Evolutionary conservation across 2,888 invertebrate species (phyloP), one percentile per base, ranked within the genome.

Genomic region (Lydus trimaculatus): DNA sequence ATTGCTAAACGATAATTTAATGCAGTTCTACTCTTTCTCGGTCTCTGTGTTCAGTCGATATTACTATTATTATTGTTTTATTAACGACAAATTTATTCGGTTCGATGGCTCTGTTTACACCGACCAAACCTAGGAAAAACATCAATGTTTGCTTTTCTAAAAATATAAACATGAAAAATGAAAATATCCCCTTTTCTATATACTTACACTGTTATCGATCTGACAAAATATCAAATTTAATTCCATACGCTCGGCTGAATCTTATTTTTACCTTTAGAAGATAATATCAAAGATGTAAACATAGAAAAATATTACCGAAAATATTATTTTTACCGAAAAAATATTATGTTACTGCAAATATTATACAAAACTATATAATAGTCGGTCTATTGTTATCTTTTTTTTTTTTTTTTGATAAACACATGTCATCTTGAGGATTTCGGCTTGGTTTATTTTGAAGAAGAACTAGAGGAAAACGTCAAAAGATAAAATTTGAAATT

Each of bases 341-440:
- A 81, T 81, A 81, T 81, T 81, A 78, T 79, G 79, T 81, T 81
- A 79, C 81, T 73, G 71, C 72, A 71, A 66, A 72, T 72, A 70
- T 72, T 63, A 66, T 68, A 69, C 64, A 67, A 71, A 72, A 73
- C 69, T 65, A 72, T 75, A 77, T 77, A 76, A 75, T 63, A 25
- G 48, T 77, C 63, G 66, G 68, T 69, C 70, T 70, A 52, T 52
- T 52, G 20, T 48, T 6, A 23, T 23, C 11, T 25, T 15, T 23
- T 13, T 52, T 25, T 23, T n/a, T 23, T 5, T 13, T 23, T 23
- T 11, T 23, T 52, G 52, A 52, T 73, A 80, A 79, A 79, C 81
- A 80, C 79, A 78, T 79, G 80, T 79, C 79, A 76, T 79, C 76
- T 78, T 25, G 52, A 52, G 25, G 11, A 20, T 52, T 52, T 52